A percentile compares a stretch with the other conserved stretches of the same genome.
phyloP scores from a whole-genome alignment of 2,797 vertebrate species.

The Morus bassanus region DNA sequence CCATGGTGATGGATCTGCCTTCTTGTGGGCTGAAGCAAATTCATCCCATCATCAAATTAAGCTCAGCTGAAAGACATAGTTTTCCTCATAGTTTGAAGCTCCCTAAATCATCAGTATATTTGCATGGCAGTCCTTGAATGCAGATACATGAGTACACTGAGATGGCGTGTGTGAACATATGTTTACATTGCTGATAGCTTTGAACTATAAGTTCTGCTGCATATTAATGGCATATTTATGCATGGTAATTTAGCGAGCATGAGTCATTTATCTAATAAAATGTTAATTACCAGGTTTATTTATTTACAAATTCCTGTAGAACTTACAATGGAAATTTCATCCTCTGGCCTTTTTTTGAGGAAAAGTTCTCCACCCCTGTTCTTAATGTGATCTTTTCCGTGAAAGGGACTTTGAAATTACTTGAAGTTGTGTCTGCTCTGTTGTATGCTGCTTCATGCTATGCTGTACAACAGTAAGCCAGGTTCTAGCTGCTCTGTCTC shows the following conservation, averaged over 20 bases:
- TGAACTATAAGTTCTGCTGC: constrained; percentile 73
- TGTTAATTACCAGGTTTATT: constrained; percentile 75
- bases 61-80: fast-evolving
- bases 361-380: neutral
- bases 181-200: constrained; percentile 74
- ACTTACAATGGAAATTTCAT: constrained; percentile 48
- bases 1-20: neutral
- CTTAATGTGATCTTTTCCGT: neutral
- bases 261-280: constrained; percentile 76
- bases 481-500: neutral
- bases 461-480: neutral
- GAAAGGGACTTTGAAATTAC: neutral
- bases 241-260: constrained; percentile 69
- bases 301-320: constrained; percentile 69
- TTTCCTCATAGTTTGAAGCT: neutral
- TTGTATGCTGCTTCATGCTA: neutral
- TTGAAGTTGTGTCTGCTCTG: neutral
- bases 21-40: neutral
- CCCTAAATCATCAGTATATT: neutral
- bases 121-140: constrained; percentile 10
- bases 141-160: neutral
- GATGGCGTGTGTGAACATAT: constrained; percentile 66
- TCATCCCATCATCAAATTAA: neutral
- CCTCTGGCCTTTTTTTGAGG: neutral
- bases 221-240: constrained; percentile 74